A percentile compares a stretch with the other conserved stretches of the same genome.
Evolutionary conservation across 2,888 invertebrate genomes (phyloP).

Genomic region (Herminia tarsipennalis): DNA sequence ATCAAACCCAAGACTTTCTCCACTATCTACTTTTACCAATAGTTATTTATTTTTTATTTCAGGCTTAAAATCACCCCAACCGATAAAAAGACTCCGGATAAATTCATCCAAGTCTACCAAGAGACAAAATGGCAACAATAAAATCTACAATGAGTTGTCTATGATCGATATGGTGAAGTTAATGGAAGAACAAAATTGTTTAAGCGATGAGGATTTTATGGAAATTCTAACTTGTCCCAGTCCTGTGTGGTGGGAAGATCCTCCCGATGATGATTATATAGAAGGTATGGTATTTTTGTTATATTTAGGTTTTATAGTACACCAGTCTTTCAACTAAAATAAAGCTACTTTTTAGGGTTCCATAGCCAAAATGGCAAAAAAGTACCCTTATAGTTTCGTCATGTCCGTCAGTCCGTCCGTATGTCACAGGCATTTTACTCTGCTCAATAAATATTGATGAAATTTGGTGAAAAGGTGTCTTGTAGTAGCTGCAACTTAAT

Average conservation of each 20-base stretch:
- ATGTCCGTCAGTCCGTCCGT: too few relatives aligned
- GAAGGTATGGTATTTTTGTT: conserved; percentile 54
- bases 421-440: too few relatives aligned
- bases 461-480: too few relatives aligned
- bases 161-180: conserved; percentile 57
- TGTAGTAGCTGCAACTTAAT: too few relatives aligned
- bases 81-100: not conserved
- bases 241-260: conserved; percentile 80
- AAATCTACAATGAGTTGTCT: conserved; percentile 48
- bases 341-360: too few relatives aligned
- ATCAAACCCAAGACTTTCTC: too few relatives aligned
- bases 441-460: too few relatives aligned
- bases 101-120: not conserved
- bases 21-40: not conserved
- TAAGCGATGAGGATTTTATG: conserved; percentile 72
- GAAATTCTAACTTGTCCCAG: conserved; percentile 78
- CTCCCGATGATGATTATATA: conserved; percentile 48
- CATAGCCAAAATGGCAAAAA: too few relatives aligned
- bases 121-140: not conserved
- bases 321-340: not conserved
- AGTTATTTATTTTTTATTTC: not conserved
- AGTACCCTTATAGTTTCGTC: too few relatives aligned
- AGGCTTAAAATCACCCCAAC: conserved; percentile 5
- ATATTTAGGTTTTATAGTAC: too few relatives aligned
- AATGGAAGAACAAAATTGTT: conserved; percentile 54